Conservation (phyloP, 2,797 vertebrate genomes). For the Platalea minor region DNA sequence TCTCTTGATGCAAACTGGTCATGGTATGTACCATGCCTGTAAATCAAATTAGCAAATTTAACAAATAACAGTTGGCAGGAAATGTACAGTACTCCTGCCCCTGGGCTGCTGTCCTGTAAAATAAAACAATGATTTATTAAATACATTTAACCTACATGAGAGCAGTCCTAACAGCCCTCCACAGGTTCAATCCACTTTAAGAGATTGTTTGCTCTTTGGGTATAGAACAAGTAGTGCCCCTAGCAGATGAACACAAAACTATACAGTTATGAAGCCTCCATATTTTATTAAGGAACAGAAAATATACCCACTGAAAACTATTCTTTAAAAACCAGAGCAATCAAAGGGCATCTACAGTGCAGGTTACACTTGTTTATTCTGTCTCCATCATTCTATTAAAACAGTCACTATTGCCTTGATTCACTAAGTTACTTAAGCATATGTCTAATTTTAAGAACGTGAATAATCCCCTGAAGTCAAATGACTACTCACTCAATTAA, state of each 20-base stretch:
- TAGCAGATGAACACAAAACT: background rate
- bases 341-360: background rate
- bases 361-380: background rate
- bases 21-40: background rate
- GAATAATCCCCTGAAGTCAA: constrained; percentile 42
- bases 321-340: background rate
- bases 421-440: constrained; percentile 21
- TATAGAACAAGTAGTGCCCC: background rate
- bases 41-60: constrained; percentile 60
- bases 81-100: constrained; percentile 3
- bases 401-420: background rate
- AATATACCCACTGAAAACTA: background rate
- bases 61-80: constrained; percentile 54
- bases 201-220: background rate
- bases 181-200: background rate
- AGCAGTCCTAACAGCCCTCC: background rate
- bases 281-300: background rate
- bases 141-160: background rate
- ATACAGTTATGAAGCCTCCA: background rate
- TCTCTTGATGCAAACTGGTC: background rate
- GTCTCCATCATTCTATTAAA: background rate
- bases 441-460: constrained; percentile 6
- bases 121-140: constrained; percentile 25
- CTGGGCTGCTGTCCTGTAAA: constrained; percentile 21
- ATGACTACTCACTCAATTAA: constrained; percentile 45